Evolutionary conservation across 2,888 invertebrate species (phyloP), one percentile per base, ranked within the genome.

Genomic region (Cyrtodaria siliqua): DNA sequence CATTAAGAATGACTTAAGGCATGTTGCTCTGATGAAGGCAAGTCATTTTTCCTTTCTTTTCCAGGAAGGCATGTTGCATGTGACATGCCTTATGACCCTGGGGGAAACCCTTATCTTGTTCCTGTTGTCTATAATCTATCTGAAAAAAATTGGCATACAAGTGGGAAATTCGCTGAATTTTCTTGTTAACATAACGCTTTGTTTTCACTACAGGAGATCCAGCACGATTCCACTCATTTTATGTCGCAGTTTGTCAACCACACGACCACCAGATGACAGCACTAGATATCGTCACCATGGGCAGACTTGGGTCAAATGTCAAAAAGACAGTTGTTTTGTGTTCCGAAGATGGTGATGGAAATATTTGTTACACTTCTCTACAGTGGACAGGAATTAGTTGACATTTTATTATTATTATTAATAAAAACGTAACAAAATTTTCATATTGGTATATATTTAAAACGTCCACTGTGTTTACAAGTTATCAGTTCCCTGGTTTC

Each of bases 141-240:
- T n/a, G n/a, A n/a, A n/a, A n/a, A n/a, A n/a, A n/a, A n/a, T n/a
- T n/a, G n/a, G n/a, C n/a, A n/a, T n/a, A n/a, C n/a, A n/a, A n/a
- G n/a, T n/a, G n/a, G n/a, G n/a, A n/a, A n/a, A n/a, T n/a, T n/a
- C n/a, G n/a, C n/a, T n/a, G n/a, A n/a, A n/a, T n/a, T n/a, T n/a
- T n/a, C n/a, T n/a, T n/a, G n/a, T n/a, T n/a, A n/a, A n/a, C n/a
- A n/a, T n/a, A n/a, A n/a, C n/a, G n/a, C n/a, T n/a, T n/a, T n/a
- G n/a, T n/a, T n/a, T n/a, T n/a, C n/a, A n/a, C 94, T 95, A 69
- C 92, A 96, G 97, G 97, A 60, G 97, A 97, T 93, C 97, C 97
- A 56, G 94, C 96, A 2, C 94, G 95, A 89, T 96, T 95, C 90
- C 97, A 97, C 93, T 96, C 97, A 1, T 95, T 95, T 75, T 96